A percentile compares a stretch with the other conserved stretches of the same genome.
Conservation (phyloP, 2,888 invertebrate species). For the Melanostoma scalare region DNA sequence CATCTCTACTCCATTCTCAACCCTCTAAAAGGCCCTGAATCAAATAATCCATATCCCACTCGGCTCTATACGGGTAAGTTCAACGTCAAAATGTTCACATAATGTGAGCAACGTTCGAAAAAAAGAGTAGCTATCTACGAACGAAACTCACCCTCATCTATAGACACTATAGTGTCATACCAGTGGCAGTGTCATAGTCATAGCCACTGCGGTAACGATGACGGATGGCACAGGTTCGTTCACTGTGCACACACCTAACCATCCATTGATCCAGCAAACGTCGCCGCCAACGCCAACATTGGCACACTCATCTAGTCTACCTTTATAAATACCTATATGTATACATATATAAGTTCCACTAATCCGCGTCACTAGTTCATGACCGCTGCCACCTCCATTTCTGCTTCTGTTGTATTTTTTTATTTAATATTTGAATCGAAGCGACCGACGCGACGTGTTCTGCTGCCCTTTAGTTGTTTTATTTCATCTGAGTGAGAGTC, state of each 20-base stretch:
- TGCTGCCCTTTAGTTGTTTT: constrained; percentile 3
- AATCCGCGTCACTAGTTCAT: constrained; percentile 62
- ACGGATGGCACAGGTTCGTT: constrained; percentile 32
- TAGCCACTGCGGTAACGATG: constrained; percentile 47
- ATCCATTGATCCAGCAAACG: constrained; percentile 33
- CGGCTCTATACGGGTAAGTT: constrained; percentile 12
- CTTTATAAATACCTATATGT: too few species aligned
- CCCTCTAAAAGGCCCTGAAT: constrained; percentile 27
- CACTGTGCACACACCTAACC: constrained; percentile 19
- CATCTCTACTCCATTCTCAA: constrained; percentile 9
- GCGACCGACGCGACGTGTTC: background rate
- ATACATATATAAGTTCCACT: constrained; percentile 5
- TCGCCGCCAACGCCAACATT: background rate
- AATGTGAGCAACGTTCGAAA: constrained; percentile 23
- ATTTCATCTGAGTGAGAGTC: background rate
- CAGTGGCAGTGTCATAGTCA: constrained; percentile 40
- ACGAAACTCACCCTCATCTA: background rate
- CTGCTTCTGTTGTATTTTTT: constrained; percentile 7
- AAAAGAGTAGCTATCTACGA: background rate
- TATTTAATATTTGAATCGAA: constrained; percentile 11
- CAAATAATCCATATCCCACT: constrained; percentile 21
- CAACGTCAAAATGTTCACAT: constrained; percentile 20
- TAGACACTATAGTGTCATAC: constrained; percentile 45
- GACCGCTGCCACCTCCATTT: constrained; percentile 38
- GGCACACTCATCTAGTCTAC: constrained; percentile 15